Base-by-base conservation (phyloP, 2,888 invertebrate species). In the Antitype chi region DNA sequence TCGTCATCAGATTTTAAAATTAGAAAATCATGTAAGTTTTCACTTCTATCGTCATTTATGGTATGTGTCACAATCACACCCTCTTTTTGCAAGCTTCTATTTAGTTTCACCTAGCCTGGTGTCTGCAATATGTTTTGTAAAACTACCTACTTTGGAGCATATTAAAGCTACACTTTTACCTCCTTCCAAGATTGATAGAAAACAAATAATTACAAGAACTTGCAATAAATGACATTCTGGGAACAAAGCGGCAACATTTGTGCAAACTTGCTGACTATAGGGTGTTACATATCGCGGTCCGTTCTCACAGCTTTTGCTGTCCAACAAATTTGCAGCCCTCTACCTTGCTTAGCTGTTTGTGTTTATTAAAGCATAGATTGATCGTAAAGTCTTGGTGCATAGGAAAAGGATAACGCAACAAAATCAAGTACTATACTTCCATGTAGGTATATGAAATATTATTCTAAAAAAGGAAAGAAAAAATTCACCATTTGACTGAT, bases 221-320 rank as follows among this genome's bases (percentile, higher is more conserved):
- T 72, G 70, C 71, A 78, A 76, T 75, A 80, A 79, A 57, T 7
- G 13, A 0, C 63, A 72, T 89, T 88, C 88, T 71, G 66, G 80
- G 89, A 87, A 87, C 49, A 17, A 62, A n/a, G 81, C 88, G 85
- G 82, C 80, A 15, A n/a, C 70, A 68, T 86, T 85, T 86, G 80
- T 81, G 69, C 68, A 76, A 55, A 80, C 60, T 38, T 78, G 89
- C 89, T 89, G 86, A 87, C 76, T 57, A 43, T 25, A 47, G 72
- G 85, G 88, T 86, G 88, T 89, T 76, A 82, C 74, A 81, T 88
- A 77, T 88, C 89, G 76, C 71, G 49, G 15, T 59, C 55, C 71
- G 85, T 88, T 89, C 89, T 86, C 88, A 88, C 88, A 89, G 85
- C 78, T 82, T 78, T 85, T 81, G 86, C 82, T 84, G 87, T 74